Conservation (phyloP, 2,113 vertebrate species). For the Mola mola region DNA sequence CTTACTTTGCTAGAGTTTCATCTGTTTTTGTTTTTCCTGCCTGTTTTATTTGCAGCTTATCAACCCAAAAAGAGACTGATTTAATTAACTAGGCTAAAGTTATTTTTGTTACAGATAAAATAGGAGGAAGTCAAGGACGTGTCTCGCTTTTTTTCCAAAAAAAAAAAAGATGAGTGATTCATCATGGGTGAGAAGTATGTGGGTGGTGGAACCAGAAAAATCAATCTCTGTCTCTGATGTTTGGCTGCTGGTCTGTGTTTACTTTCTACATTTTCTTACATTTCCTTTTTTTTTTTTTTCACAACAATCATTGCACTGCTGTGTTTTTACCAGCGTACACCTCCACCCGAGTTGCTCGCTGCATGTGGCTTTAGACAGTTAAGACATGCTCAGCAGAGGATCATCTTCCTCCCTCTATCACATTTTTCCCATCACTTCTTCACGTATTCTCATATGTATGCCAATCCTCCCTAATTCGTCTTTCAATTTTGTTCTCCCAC, state of each 20-base stretch:
- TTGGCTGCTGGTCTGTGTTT: conserved; percentile 14
- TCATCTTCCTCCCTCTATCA: background rate
- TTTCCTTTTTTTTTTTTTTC: background rate
- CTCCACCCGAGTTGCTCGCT: background rate
- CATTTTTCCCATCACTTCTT: conserved; percentile 10
- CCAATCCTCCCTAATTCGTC: background rate
- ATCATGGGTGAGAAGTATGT: conserved; percentile 11
- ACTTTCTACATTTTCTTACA: conserved; percentile 26
- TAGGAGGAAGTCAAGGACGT: conserved; percentile 1
- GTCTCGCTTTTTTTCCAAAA: conserved; percentile 1
- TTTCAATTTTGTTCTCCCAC: conserved; percentile 21
- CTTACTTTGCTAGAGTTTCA: too few species aligned
- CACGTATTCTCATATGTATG: conserved; percentile 23
- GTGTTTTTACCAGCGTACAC: background rate
- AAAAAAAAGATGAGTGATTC: conserved; percentile 5
- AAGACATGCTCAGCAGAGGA: conserved; percentile 12
- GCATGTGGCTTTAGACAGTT: conserved; percentile 8
- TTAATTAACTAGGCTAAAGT: background rate
- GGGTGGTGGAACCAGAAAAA: conserved; percentile 12
- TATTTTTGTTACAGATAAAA: background rate
- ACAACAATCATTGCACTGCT: background rate
- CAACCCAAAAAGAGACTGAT: too few species aligned
- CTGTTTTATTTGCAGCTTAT: too few species aligned
- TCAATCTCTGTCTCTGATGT: conserved; percentile 6
- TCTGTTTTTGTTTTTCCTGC: too few species aligned